Conservation (phyloP, 2,797 vertebrate genomes). For the Poecile montanus region DNA sequence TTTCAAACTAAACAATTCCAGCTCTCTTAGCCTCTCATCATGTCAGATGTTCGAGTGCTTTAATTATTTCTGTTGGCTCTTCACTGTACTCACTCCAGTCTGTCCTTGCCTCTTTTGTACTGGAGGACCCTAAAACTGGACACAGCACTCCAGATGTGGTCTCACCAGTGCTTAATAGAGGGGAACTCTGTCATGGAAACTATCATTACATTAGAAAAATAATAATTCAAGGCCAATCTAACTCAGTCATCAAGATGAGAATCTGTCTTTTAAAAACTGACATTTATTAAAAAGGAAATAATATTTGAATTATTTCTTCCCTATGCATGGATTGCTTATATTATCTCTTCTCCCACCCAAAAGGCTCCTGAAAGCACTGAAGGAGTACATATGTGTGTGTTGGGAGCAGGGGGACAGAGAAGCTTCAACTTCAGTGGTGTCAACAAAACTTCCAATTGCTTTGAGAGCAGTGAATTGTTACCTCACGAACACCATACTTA, state of each 20-base stretch:
- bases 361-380: neutral
- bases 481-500: neutral
- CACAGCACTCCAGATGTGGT: neutral
- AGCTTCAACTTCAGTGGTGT: neutral
- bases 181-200: neutral
- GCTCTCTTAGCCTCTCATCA: neutral
- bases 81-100: neutral
- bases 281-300: neutral
- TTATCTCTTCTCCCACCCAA: neutral
- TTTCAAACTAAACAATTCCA: neutral
- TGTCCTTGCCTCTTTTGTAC: neutral
- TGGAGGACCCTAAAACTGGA: neutral
- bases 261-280: neutral
- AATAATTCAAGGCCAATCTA: neutral
- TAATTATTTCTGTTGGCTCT: neutral
- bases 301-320: neutral
- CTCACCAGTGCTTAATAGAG: neutral
- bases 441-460: neutral
- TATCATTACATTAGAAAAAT: neutral
- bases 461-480: neutral
- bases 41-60: neutral
- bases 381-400: fast-evolving
- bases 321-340: neutral
- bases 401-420: neutral
- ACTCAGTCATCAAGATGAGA: neutral